phyloP scores from a whole-genome alignment of 2,797 vertebrate genomes.

The Bryconaethiops microstoma region DNA sequence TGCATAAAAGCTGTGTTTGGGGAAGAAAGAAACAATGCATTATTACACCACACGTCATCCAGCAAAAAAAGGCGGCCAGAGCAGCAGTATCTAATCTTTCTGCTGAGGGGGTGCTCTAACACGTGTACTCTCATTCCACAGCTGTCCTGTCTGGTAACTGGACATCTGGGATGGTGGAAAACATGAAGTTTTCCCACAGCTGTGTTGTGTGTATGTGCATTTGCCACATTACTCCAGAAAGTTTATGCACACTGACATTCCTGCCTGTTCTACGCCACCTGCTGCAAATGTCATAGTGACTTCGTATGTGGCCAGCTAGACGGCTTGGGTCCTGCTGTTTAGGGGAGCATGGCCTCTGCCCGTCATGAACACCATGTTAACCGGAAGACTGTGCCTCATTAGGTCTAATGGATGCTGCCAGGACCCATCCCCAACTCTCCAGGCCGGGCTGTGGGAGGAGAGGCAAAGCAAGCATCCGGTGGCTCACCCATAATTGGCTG shows the following conservation, averaged over 20 bases:
- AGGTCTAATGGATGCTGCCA: conserved; percentile 76
- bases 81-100: neutral
- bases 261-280: conserved; percentile 41
- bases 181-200: neutral
- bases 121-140: conserved; percentile 10
- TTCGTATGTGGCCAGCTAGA: conserved; percentile 51
- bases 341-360: conserved; percentile 62
- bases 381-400: conserved; percentile 70
- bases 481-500: conserved; percentile 14
- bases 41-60: neutral
- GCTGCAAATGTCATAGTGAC: conserved; percentile 50
- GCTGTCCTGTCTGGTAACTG: neutral
- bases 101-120: conserved; percentile 15
- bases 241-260: neutral
- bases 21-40: neutral
- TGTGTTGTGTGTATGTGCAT: conserved; percentile 23
- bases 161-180: conserved; percentile 14
- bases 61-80: neutral
- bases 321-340: conserved; percentile 13
- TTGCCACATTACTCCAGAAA: conserved; percentile 41
- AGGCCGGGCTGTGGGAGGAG: conserved; percentile 6
- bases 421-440: neutral
- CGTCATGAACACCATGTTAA: conserved; percentile 70
- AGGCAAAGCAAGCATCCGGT: conserved; percentile 15
- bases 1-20: neutral